These are phyloP conservation scores for Ptychoptera contaminata DNA, from an alignment of 2,888 invertebrate species.

Conservation along the genomic window DNA sequence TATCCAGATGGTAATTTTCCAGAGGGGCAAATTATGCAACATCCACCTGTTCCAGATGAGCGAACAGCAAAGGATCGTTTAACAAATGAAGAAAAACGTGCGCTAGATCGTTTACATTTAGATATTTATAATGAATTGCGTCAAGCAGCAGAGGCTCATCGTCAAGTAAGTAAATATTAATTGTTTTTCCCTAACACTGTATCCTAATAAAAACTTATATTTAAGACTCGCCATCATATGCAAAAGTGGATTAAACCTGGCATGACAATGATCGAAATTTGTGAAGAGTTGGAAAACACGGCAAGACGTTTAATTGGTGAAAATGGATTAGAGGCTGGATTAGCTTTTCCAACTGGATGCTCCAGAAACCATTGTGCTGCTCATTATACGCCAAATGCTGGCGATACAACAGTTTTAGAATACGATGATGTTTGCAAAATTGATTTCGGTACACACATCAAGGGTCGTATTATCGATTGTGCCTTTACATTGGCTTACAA, in stretches of 20 bases:
- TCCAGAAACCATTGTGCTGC: slow-evolving; percentile 99
- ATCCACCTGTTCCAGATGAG: slow-evolving; percentile 59
- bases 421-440: slow-evolving; percentile 98
- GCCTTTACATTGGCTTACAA: slow-evolving; percentile 97
- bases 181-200: too few species aligned
- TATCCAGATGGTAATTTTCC: slow-evolving; percentile 77
- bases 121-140: slow-evolving; percentile 91
- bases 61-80: slow-evolving; percentile 76
- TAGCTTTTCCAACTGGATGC: slow-evolving; percentile 95
- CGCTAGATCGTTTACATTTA: slow-evolving; percentile 76
- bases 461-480: slow-evolving; percentile 96
- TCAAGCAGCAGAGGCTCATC: slow-evolving; percentile 93
- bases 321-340: slow-evolving; percentile 84
- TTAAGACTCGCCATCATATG: slow-evolving; percentile 44
- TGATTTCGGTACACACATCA: slow-evolving; percentile 96
- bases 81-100: slow-evolving; percentile 73
- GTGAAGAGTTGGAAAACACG: slow-evolving; percentile 87
- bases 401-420: slow-evolving; percentile 84
- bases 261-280: slow-evolving; percentile 98
- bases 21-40: slow-evolving; percentile 77
- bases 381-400: slow-evolving; percentile 98
- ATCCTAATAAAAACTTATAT: too few species aligned
- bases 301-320: slow-evolving; percentile 86
- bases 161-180: slow-evolving; percentile 38
- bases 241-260: slow-evolving; percentile 92